Percentiles rank a stretch among this genome's conserved stretches.
Conservation (phyloP, 2,888 invertebrate species). For the Phytoseiulus persimilis region DNA sequence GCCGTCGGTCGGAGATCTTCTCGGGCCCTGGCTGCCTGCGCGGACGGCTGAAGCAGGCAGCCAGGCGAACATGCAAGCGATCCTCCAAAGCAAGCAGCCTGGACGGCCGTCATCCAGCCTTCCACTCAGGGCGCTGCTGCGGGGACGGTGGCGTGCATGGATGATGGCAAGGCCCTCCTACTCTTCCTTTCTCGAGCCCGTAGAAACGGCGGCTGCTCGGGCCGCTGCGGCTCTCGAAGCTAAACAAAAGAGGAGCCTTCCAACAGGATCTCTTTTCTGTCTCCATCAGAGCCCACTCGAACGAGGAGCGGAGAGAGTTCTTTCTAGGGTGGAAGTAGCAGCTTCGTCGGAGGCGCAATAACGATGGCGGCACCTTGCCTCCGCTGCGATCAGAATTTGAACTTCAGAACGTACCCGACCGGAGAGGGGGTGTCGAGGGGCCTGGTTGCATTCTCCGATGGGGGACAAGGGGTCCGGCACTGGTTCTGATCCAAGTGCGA, state of each 20-base stretch:
- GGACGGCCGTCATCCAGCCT: background rate
- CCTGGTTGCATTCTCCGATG: background rate
- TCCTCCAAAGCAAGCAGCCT: background rate
- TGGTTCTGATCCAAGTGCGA: background rate
- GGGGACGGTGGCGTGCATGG: background rate
- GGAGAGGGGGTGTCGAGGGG: background rate
- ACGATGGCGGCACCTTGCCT: too few species aligned
- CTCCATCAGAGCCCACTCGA: background rate
- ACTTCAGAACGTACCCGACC: background rate
- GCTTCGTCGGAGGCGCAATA: too few species aligned
- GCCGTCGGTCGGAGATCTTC: background rate
- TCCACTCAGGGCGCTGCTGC: background rate
- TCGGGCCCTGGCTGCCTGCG: background rate
- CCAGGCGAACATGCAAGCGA: background rate
- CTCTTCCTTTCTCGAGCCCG: background rate
- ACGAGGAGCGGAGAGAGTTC: background rate
- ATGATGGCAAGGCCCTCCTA: background rate
- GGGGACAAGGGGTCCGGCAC: background rate
- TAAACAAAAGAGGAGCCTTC: background rate
- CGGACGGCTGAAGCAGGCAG: background rate
- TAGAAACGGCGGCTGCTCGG: background rate
- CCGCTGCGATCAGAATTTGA: too few species aligned
- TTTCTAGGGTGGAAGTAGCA: background rate
- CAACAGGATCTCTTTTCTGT: background rate
- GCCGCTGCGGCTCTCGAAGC: background rate